A percentile compares a stretch with the other conserved stretches of the same genome.
Evolutionary conservation across 2,888 invertebrate genomes (phyloP).

Genomic region (Eutolmus rufibarbis): DNA sequence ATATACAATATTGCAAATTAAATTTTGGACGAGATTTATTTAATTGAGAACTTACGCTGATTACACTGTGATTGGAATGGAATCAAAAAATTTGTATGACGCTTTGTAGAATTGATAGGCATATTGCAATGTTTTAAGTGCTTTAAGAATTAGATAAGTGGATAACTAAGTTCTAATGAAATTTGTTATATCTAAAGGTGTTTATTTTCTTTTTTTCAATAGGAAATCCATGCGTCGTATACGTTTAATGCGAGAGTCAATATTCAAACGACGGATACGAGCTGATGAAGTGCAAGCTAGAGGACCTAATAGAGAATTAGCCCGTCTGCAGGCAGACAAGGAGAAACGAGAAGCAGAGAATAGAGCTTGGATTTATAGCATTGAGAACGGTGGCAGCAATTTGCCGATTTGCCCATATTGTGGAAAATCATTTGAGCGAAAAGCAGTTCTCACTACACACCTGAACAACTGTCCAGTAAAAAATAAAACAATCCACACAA

Average conservation of each 20-base stretch:
- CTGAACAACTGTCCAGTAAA: slow-evolving; percentile 70
- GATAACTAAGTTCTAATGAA: no score
- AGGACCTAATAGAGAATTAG: slow-evolving; percentile 57
- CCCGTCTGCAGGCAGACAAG: slow-evolving; percentile 54
- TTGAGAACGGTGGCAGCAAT: slow-evolving; percentile 67
- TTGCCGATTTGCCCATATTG: slow-evolving; percentile 69
- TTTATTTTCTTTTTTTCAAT: slow-evolving; percentile 46
- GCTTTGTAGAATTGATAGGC: no score
- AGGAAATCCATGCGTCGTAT: slow-evolving; percentile 76
- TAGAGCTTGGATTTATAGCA: slow-evolving; percentile 65
- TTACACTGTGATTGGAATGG: no score
- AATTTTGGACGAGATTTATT: no score
- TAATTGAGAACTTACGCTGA: no score
- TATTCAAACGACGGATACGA: slow-evolving; percentile 71
- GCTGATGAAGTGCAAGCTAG: slow-evolving; percentile 67
- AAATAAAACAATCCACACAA: slow-evolving; percentile 51
- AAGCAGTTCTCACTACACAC: slow-evolving; percentile 76
- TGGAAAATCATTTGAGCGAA: slow-evolving; percentile 75
- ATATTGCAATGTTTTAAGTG: no score
- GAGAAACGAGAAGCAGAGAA: slow-evolving; percentile 45
- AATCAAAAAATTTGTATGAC: no score
- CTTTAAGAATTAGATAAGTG: no score
- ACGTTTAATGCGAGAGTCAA: slow-evolving; percentile 71
- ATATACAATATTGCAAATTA: no score
- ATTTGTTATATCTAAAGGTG: no score